Percentiles rank a stretch among this genome's conserved stretches.
These are phyloP conservation scores for Lathamus discolor DNA, from an alignment of 2,113 vertebrate genomes.

Conservation along the genomic window DNA sequence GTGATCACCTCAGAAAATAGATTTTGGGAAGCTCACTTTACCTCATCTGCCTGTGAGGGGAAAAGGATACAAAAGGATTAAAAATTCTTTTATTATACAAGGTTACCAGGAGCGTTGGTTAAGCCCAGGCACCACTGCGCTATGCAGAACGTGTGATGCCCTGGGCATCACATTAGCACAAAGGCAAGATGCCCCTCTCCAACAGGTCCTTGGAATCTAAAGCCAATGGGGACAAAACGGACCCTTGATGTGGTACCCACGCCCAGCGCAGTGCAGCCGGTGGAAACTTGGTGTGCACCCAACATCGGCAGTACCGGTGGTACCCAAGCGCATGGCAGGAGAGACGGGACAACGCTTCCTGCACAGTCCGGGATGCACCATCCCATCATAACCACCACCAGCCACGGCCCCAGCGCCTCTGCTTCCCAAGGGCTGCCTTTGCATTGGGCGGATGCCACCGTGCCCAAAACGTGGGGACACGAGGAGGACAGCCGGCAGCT, in stretches of 20 bases:
- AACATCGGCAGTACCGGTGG: neutral
- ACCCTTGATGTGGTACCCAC: neutral
- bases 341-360: rapidly evolving
- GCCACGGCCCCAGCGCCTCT: rapidly evolving
- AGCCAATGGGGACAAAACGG: rapidly evolving
- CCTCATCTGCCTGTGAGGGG: neutral
- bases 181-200: neutral
- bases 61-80: too few relatives aligned
- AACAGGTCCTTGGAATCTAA: neutral
- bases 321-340: rapidly evolving
- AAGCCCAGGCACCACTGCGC: rapidly evolving
- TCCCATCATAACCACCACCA: neutral
- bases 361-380: neutral
- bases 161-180: rapidly evolving
- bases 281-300: neutral
- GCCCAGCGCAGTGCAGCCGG: neutral
- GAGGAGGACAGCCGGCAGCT: neutral
- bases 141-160: rapidly evolving
- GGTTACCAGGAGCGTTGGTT: rapidly evolving
- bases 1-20: neutral
- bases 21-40: rapidly evolving
- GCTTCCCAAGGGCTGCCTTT: neutral
- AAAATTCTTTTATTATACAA: neutral
- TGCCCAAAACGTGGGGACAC: neutral
- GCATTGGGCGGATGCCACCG: neutral